Conservation (phyloP, 2,797 vertebrate species). For the Scyliorhinus canicula region DNA sequence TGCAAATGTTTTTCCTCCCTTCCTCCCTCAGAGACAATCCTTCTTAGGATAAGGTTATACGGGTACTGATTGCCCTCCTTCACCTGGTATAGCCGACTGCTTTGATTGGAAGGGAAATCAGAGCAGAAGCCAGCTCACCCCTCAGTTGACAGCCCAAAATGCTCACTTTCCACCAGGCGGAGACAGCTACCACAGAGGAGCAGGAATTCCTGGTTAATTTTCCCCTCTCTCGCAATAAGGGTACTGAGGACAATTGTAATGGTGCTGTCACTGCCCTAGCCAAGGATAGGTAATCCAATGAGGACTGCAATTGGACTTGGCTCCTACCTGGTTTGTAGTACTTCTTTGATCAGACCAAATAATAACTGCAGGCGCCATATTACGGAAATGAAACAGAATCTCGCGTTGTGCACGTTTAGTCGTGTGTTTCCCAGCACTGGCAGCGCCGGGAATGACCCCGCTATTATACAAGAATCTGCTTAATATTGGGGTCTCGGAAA, state of each 20-base stretch:
- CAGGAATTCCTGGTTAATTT: not conserved
- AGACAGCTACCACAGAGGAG: not conserved
- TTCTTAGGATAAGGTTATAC: not conserved
- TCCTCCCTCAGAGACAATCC: too few species aligned
- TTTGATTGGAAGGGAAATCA: not conserved
- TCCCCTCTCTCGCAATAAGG: not conserved
- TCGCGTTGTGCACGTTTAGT: too few species aligned
- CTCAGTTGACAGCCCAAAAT: not conserved
- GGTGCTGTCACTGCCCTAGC: not conserved
- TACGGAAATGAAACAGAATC: too few species aligned
- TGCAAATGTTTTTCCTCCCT: too few species aligned
- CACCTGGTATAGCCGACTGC: not conserved
- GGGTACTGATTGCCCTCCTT: not conserved
- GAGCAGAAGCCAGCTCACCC: not conserved
- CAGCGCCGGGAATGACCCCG: too few species aligned
- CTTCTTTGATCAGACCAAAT: not conserved
- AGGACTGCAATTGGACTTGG: not conserved
- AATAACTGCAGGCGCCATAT: not conserved
- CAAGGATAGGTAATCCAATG: not conserved
- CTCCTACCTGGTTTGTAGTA: not conserved
- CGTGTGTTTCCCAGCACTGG: too few species aligned
- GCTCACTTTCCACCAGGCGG: not conserved
- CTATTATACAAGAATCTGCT: too few species aligned
- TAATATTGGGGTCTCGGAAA: too few species aligned
- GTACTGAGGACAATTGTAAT: not conserved